A percentile compares a stretch with the other conserved stretches of the same genome.
Evolutionary conservation across 2,888 invertebrate genomes (phyloP).

Genomic region (Hermaeophaga mercurialis): DNA sequence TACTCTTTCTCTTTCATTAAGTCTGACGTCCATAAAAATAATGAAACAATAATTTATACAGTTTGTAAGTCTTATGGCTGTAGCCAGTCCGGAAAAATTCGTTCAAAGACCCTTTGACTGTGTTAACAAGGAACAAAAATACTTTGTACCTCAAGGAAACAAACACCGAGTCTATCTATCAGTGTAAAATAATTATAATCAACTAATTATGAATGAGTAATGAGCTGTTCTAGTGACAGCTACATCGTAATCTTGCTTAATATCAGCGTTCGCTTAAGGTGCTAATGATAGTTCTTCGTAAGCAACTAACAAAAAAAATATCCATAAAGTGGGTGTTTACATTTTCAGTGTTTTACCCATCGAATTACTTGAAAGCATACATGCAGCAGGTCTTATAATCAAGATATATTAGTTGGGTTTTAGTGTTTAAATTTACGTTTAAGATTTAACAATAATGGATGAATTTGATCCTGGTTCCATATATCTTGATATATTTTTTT

Average conservation of each 20-base stretch:
- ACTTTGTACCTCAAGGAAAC: constrained; percentile 18
- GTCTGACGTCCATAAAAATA: constrained; percentile 34
- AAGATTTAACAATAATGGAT: constrained; percentile 15
- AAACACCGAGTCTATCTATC: constrained; percentile 33
- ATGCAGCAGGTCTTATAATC: constrained; percentile 4
- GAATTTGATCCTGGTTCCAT: no score
- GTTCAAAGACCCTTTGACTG: constrained; percentile 13
- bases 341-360: constrained; percentile 26
- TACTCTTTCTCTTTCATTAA: constrained; percentile 30
- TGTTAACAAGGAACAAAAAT: constrained; percentile 9
- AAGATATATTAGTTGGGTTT: constrained; percentile 23
- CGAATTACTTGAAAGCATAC: constrained; percentile 19
- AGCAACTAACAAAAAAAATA: constrained; percentile 19
- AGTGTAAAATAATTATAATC: constrained; percentile 38
- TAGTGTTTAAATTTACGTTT: background rate
- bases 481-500: no score
- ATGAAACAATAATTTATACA: constrained; percentile 35
- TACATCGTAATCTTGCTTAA: constrained; percentile 39
- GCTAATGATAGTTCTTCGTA: constrained; percentile 26
- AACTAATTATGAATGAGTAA: constrained; percentile 43
- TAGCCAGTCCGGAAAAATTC: constrained; percentile 17
- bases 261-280: constrained; percentile 33
- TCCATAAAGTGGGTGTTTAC: constrained; percentile 32
- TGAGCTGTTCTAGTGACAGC: constrained; percentile 39
- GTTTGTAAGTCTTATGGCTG: constrained; percentile 27